Percentiles rank a stretch among this genome's conserved stretches.
Conservation (phyloP, 1,140 invertebrate genomes). For the Bombus ignitus region DNA sequence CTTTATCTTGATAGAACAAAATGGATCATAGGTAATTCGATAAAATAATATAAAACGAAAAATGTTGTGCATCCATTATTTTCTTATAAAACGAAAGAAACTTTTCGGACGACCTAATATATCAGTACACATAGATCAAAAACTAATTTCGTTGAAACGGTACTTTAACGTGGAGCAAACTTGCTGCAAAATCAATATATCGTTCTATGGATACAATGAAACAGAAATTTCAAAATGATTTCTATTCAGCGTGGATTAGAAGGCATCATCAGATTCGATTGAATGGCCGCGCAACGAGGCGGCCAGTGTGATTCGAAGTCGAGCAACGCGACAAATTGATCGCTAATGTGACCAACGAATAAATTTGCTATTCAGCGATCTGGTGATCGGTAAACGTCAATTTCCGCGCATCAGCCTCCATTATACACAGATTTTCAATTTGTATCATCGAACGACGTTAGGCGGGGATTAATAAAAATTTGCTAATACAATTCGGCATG, state of each 20-base stretch:
- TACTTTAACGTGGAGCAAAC: not conserved
- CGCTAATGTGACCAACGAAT: slow-evolving; percentile 10
- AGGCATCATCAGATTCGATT: not conserved
- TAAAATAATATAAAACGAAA: too few species aligned
- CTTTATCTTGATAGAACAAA: too few species aligned
- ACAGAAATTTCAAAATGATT: not conserved
- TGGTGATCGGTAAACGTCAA: slow-evolving; percentile 10
- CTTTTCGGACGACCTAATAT: too few species aligned
- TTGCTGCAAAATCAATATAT: not conserved
- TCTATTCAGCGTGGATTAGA: slow-evolving; percentile 7
- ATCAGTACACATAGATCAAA: too few species aligned
- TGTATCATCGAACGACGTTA: not conserved
- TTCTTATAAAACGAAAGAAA: too few species aligned
- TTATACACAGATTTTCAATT: not conserved
- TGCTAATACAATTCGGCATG: too few species aligned
- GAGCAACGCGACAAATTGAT: slow-evolving; percentile 20
- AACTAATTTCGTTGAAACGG: not conserved
- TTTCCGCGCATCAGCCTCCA: not conserved
- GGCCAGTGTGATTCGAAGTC: not conserved
- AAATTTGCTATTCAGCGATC: slow-evolving; percentile 23
- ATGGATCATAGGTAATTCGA: too few species aligned
- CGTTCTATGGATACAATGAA: not conserved
- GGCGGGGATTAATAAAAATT: not conserved
- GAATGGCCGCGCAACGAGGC: not conserved
- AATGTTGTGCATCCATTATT: too few species aligned